A percentile compares a stretch with the other conserved stretches of the same genome.
Conservation (phyloP, 2,888 invertebrate species). For the Drosophila tripunctata region DNA sequence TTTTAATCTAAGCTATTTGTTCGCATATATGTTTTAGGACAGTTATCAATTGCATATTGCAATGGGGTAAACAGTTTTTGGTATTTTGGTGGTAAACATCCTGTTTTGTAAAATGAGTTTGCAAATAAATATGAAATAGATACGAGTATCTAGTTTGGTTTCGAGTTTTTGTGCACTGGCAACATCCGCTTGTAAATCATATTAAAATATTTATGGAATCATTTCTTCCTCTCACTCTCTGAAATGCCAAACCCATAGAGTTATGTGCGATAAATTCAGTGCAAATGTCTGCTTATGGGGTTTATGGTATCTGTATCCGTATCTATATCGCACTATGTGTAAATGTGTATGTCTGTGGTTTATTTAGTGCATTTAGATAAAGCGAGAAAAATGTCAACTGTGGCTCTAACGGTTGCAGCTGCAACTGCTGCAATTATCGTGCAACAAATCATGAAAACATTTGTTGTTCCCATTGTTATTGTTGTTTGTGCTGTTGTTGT, state of each 20-base stretch:
- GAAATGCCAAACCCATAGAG: not conserved
- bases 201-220: constrained; percentile 70
- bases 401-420: constrained; percentile 43
- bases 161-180: constrained; percentile 20
- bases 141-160: constrained; percentile 25
- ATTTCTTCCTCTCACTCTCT: constrained; percentile 1
- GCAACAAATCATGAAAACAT: constrained; percentile 70
- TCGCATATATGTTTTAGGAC: not conserved
- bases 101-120: constrained; percentile 46
- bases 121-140: constrained; percentile 31
- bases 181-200: constrained; percentile 74
- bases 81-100: constrained; percentile 50
- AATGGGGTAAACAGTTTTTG: constrained; percentile 28
- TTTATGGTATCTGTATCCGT: constrained; percentile 10
- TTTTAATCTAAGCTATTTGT: not conserved
- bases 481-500: constrained; percentile 23
- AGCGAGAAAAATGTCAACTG: constrained; percentile 74
- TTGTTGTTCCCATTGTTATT: constrained; percentile 26
- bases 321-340: constrained; percentile 2
- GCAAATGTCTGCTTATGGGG: constrained; percentile 33
- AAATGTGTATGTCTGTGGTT: constrained; percentile 28
- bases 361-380: constrained; percentile 74
- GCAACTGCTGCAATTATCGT: constrained; percentile 71
- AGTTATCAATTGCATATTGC: constrained; percentile 6
- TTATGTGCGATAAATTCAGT: constrained; percentile 54